Base-by-base conservation (phyloP, 2,888 invertebrate species). In the Drosophila rellima region DNA sequence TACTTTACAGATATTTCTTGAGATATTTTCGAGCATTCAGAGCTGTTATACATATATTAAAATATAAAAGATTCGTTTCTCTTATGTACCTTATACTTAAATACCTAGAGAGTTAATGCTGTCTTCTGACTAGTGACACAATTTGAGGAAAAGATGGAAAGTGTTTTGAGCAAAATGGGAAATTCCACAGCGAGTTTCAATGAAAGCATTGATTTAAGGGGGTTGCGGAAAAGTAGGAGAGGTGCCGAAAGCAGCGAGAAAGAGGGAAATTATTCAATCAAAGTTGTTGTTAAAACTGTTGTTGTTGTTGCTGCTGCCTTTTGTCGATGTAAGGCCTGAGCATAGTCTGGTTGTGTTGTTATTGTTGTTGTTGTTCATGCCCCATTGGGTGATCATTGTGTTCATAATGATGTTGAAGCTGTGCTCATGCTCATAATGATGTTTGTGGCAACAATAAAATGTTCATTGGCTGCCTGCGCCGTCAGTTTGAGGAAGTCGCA, bases 211-310 rank as follows among this genome's bases (percentile, higher is more conserved):
- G 42, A 48, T 42, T 51, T 23, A 33, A 35, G 45, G 37, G 33
- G 54, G 45, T 64, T 20, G 65, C 20, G 11, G 7, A 39, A 13
- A 7, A 11, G 26, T 0, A 2, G 18, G 23, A 39, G 17, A 26
- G 20, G 13, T n/a, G 29, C 11, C 8, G 15, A 31, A 42, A 29
- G 35, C 23, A 13, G 35, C 37, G 55, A 26, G 54, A 37, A 29
- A 55, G 44, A 29, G 55, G 44, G 35, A 88, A 76, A 84, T 83
- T 83, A 89, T 89, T 78, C 87, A 84, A 89, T 87, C 87, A 89
- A 71, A 81, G 89, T 84, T 86, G 63, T 63, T 70, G 23, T 23
- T 23, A 23, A 4, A 2, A 55, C 39, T 59, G 54, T 39, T 40
- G 42, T 18, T 50, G 48, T 17, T 55, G 17, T 29, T 45, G 50